Conservation (phyloP, 2,113 vertebrate genomes). For the Poecilia latipinna region DNA sequence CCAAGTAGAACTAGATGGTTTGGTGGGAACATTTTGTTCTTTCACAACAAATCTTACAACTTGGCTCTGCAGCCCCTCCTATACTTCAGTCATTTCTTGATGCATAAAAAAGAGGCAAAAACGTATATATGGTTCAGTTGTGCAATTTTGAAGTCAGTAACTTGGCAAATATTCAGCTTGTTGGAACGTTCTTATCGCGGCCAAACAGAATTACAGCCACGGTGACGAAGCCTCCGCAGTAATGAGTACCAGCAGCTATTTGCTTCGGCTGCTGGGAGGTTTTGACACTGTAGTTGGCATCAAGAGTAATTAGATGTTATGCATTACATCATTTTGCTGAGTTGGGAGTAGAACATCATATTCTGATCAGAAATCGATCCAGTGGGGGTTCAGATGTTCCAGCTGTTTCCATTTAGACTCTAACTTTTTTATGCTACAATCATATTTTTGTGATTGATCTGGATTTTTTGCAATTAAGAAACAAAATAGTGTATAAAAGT, state of each 20-base stretch:
- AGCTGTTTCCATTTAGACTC: neutral
- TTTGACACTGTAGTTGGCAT: constrained; percentile 26
- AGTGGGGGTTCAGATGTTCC: neutral
- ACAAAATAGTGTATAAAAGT: too few relatives aligned
- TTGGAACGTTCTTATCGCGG: neutral
- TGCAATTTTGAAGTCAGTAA: constrained; percentile 1
- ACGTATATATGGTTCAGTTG: neutral
- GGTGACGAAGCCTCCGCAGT: neutral
- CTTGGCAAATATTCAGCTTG: neutral
- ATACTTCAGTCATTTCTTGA: neutral
- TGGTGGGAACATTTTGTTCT: neutral
- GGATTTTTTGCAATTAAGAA: too few relatives aligned
- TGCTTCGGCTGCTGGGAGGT: constrained; percentile 18
- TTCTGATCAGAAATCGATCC: neutral
- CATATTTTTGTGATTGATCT: too few relatives aligned
- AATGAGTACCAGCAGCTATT: neutral
- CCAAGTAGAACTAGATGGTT: neutral
- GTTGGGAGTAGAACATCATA: constrained; percentile 22
- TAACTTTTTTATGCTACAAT: too few relatives aligned
- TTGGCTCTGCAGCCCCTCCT: neutral
- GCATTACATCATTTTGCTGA: constrained; percentile 35
- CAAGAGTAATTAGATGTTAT: constrained; percentile 2
- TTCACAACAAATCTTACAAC: neutral
- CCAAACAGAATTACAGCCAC: neutral
- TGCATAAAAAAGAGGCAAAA: neutral